Evolutionary conservation across 1,140 invertebrate genomes (phyloP).

Genomic region (Proctacanthus coquilletti): DNA sequence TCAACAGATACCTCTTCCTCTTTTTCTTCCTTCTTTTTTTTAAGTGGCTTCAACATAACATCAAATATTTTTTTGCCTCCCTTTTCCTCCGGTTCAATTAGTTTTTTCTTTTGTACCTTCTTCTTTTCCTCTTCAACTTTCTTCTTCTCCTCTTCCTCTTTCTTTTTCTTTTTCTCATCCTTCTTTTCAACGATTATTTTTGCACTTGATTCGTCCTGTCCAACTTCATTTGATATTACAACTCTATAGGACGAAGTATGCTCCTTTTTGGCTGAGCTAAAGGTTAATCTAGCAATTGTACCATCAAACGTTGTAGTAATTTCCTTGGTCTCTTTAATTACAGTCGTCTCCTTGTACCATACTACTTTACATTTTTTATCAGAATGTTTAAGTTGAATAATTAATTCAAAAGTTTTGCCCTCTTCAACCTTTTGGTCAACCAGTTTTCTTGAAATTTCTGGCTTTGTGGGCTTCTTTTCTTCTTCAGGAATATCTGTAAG

Average conservation of each 20-base stretch:
- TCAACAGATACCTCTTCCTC: too few relatives aligned
- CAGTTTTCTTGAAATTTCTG: conserved; percentile 55
- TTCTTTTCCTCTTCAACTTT: conserved; percentile 15
- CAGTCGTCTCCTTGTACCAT: conserved; percentile 71
- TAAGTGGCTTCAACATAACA: not conserved
- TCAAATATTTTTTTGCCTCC: not conserved
- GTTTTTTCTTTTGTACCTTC: conserved; percentile 10
- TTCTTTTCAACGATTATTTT: conserved; percentile 45
- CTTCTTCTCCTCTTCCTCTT: conserved; percentile 22
- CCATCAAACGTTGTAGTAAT: conserved; percentile 63
- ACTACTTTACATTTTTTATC: conserved; percentile 65
- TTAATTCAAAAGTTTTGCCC: conserved; percentile 62
- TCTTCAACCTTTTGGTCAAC: conserved; percentile 52
- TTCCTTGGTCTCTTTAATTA: conserved; percentile 53
- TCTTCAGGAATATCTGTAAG: conserved; percentile 61
- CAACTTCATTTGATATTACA: conserved; percentile 65
- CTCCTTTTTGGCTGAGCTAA: conserved; percentile 50
- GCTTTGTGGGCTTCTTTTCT: conserved; percentile 32
- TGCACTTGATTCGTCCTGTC: conserved; percentile 64
- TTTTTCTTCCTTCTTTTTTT: not conserved
- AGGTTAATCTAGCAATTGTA: conserved; percentile 55
- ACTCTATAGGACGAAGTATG: conserved; percentile 62
- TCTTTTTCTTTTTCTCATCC: conserved; percentile 21
- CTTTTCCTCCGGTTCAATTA: not conserved
- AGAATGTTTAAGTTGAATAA: conserved; percentile 48